A percentile compares a stretch with the other conserved stretches of the same genome.
Conservation (phyloP, 1,140 invertebrate genomes). For the Drosophila nannoptera region DNA sequence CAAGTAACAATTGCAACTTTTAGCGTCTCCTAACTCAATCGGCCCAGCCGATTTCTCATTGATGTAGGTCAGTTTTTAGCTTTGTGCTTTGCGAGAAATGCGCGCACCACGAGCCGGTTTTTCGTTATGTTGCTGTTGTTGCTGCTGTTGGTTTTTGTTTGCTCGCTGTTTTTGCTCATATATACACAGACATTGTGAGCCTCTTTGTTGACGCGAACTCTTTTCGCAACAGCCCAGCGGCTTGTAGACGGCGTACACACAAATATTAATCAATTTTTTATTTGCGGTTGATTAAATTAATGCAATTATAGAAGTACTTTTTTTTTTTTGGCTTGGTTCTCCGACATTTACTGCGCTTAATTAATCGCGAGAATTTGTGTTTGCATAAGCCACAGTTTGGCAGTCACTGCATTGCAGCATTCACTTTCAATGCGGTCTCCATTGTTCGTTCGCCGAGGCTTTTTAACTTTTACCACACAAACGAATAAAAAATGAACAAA, state of each 20-base stretch:
- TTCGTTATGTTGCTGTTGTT: constrained; percentile 18
- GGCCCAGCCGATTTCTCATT: constrained; percentile 59
- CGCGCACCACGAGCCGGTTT: constrained; percentile 60
- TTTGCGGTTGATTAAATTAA: constrained; percentile 59
- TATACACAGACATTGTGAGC: constrained; percentile 28
- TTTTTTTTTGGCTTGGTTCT: constrained; percentile 20
- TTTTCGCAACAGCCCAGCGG: constrained; percentile 50
- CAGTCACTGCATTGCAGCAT: constrained; percentile 32
- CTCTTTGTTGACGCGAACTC: constrained; percentile 50
- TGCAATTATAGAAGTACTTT: constrained; percentile 54
- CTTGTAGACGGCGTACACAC: neutral
- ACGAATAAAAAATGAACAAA: neutral
- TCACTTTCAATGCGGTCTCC: constrained; percentile 29
- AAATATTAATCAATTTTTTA: constrained; percentile 12
- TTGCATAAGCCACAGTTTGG: constrained; percentile 34
- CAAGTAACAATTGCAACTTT: constrained; percentile 59
- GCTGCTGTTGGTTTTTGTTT: constrained; percentile 5
- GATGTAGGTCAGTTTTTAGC: constrained; percentile 73
- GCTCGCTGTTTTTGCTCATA: neutral
- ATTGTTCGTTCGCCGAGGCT: constrained; percentile 22
- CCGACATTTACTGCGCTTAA: constrained; percentile 38
- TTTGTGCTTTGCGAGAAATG: constrained; percentile 53
- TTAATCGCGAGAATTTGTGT: constrained; percentile 54
- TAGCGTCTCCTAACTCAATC: constrained; percentile 31
- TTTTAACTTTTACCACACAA: constrained; percentile 40